These are phyloP conservation scores for Peromyscus polionotus DNA, from an alignment of 2,113 vertebrate genomes.

Conservation along the genomic window DNA sequence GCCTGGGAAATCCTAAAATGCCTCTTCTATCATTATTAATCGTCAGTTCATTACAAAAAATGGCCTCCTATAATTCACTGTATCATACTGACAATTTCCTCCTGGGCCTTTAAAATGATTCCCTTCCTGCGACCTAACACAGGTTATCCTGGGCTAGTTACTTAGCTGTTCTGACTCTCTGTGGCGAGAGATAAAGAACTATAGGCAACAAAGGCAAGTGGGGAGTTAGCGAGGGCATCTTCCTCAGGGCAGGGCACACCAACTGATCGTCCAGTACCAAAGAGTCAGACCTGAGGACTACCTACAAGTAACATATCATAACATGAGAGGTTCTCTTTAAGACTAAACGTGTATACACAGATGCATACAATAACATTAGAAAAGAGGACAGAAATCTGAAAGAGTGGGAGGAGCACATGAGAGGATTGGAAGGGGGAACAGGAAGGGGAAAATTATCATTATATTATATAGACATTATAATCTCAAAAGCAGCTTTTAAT, in stretches of 20 bases:
- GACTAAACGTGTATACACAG: background rate
- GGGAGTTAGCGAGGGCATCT: background rate
- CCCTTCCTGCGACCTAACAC: background rate
- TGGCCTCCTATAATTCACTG: background rate
- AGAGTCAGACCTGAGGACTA: background rate
- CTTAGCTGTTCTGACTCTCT: background rate
- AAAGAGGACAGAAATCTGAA: background rate
- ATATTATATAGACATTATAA: background rate
- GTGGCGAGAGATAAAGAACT: background rate
- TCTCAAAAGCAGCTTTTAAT: background rate
- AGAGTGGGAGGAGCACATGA: background rate
- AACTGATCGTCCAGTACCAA: background rate
- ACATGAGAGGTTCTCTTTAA: background rate
- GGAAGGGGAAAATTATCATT: background rate
- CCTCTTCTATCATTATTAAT: background rate
- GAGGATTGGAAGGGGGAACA: background rate
- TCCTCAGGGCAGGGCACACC: background rate
- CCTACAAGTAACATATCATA: background rate
- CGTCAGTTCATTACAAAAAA: background rate
- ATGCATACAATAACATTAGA: background rate
- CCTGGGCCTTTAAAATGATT: background rate
- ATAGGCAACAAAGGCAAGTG: background rate
- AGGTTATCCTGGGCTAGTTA: background rate
- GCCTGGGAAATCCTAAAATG: background rate
- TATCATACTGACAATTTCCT: background rate